Conservation (phyloP, 1,140 invertebrate genomes). For the Sinella curviseta region DNA sequence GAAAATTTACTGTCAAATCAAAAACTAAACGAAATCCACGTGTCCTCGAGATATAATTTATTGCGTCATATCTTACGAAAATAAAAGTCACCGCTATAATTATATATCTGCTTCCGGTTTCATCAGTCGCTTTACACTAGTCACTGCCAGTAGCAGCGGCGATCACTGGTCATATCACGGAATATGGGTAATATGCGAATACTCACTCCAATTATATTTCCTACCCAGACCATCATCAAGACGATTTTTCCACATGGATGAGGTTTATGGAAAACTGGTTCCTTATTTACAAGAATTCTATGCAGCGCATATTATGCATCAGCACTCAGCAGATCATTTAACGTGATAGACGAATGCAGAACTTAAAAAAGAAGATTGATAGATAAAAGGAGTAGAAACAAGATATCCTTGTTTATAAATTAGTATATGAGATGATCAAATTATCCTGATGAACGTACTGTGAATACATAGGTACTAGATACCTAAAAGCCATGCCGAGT, state of each 20-base stretch:
- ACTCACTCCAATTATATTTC: too few species aligned
- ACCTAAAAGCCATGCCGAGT: too few species aligned
- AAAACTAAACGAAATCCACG: background rate
- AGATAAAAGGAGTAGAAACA: background rate
- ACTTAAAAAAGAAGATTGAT: background rate
- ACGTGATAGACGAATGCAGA: background rate
- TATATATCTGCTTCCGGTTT: slow-evolving; percentile 1
- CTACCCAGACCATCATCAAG: too few species aligned
- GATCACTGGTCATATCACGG: background rate
- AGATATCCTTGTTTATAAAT: slow-evolving; percentile 11
- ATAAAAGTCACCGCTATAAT: background rate
- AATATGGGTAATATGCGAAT: background rate
- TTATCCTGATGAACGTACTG: background rate
- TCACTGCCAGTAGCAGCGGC: background rate
- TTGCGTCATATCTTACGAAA: background rate
- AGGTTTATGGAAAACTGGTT: background rate
- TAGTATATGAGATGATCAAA: background rate
- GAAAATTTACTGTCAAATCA: background rate
- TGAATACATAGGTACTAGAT: background rate
- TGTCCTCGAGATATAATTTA: background rate
- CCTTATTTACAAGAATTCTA: background rate
- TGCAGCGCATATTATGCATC: background rate
- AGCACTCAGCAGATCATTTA: background rate
- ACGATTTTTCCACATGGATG: too few species aligned
- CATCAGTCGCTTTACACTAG: background rate